Conservation (phyloP, 2,888 invertebrate genomes). For the Nymphalis urticae region DNA sequence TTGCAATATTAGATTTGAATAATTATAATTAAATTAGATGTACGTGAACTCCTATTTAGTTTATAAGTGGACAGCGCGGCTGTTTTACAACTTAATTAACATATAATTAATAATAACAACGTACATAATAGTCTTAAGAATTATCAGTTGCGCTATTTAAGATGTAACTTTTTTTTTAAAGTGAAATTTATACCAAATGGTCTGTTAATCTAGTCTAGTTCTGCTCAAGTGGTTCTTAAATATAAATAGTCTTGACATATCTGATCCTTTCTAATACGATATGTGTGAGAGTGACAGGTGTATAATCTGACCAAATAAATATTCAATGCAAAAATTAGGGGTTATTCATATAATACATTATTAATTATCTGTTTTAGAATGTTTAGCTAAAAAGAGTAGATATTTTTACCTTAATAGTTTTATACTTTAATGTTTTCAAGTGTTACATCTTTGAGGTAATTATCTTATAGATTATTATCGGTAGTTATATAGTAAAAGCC, state of each 20-base stretch:
- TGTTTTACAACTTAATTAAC: conserved; percentile 21
- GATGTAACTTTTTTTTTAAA: conserved; percentile 10
- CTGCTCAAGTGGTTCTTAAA: conserved; percentile 54
- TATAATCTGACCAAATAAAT: conserved; percentile 4
- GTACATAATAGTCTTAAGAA: conserved; percentile 26
- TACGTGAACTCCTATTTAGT: conserved; percentile 5
- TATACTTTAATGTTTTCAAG: no score
- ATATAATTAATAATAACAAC: conserved; percentile 27
- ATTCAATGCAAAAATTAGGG: conserved; percentile 5
- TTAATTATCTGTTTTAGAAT: no score
- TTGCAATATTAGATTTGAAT: conserved; percentile 35
- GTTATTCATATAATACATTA: neutral
- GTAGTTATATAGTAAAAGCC: no score
- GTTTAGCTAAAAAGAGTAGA: no score
- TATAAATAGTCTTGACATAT: conserved; percentile 16
- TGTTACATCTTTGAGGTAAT: no score
- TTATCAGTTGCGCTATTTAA: conserved; percentile 20
- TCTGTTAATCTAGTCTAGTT: conserved; percentile 62
- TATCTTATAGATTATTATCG: no score
- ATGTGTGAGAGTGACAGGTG: conserved; percentile 17
- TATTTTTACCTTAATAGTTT: no score
- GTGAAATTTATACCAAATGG: conserved; percentile 59
- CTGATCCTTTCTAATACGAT: conserved; percentile 15
- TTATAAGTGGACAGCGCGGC: conserved; percentile 41
- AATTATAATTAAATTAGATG: conserved; percentile 11